Evolutionary conservation across 2,888 invertebrate species (phyloP), one percentile per base, ranked within the genome.

Genomic region (Trichacis sp.): DNA sequence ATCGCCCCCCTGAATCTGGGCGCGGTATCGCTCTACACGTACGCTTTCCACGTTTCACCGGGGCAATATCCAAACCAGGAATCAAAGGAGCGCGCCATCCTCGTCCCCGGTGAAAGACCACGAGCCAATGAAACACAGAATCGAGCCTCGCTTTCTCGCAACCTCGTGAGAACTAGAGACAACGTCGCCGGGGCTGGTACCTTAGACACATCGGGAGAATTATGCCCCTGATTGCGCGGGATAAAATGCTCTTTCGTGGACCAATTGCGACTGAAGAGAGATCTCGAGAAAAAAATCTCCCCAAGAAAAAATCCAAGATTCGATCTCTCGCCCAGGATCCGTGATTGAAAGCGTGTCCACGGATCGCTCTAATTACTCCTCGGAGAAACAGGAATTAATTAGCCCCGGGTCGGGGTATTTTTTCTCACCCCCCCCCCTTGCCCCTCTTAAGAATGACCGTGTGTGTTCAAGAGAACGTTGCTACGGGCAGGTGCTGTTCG

Each of bases 101-200:
- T 64, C 53, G n/a, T 65, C 62, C 53, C 57, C 24, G 49, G 58
- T 49, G 59, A 57, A 67, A 58, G 61, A 42, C 12, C 49, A 18
- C 51, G 40, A 19, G 52, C 43, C 24, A 43, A 36, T 19, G 29
- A 43, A 43, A 42, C 40, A 48, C 40, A 49, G 66, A 70, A 72
- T 64, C 69, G 70, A 61, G 68, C 69, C 75, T 78, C 73, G 76
- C 81, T 82, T 81, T 82, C 82, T 79, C 78, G 80, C 73, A 77
- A 77, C 78, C 80, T 77, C 82, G 81, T 82, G 82, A 83, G 82
- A 83, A 81, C 80, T 72, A 54, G 50, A 66, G 73, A 75, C 69
- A 71, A 70, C 64, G 57, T 70, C 69, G 64, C 71, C 62, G 72
- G 47, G 66, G 66, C 68, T 71, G 63, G 60, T 56, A 65, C 40